These are phyloP conservation scores for Dicyrtoma fusca DNA, from an alignment of 2,888 invertebrate species.

Conservation along the genomic window DNA sequence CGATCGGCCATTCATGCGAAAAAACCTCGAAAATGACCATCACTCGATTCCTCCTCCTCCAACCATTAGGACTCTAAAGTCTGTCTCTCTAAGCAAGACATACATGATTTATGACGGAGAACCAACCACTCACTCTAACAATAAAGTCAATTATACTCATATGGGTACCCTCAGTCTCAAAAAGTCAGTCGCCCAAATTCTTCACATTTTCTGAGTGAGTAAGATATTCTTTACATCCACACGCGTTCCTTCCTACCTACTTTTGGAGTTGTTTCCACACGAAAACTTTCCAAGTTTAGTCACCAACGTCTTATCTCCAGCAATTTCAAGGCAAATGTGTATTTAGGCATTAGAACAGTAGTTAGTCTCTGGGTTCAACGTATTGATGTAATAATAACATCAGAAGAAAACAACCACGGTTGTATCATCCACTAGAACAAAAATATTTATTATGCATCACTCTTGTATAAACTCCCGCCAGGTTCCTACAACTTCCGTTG, in stretches of 20 bases:
- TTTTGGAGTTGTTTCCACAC: no score
- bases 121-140: constrained; percentile 46
- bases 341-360: no score
- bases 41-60: constrained; percentile 43
- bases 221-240: constrained; percentile 24
- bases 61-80: constrained; percentile 42
- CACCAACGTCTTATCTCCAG: neutral
- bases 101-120: constrained; percentile 45
- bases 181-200: constrained; percentile 2
- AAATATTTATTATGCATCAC: no score
- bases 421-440: no score
- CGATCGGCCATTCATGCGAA: constrained; percentile 51
- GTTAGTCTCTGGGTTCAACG: no score
- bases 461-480: no score
- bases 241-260: neutral
- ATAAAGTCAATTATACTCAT: constrained; percentile 49
- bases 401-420: no score
- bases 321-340: no score
- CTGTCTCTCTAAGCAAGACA: constrained; percentile 33
- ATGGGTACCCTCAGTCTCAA: constrained; percentile 23
- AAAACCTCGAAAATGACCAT: constrained; percentile 50
- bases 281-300: neutral
- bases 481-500: no score
- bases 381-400: no score
- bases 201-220: neutral